phyloP scores from a whole-genome alignment of 2,888 invertebrate genomes.

The Torymus tubicola region DNA sequence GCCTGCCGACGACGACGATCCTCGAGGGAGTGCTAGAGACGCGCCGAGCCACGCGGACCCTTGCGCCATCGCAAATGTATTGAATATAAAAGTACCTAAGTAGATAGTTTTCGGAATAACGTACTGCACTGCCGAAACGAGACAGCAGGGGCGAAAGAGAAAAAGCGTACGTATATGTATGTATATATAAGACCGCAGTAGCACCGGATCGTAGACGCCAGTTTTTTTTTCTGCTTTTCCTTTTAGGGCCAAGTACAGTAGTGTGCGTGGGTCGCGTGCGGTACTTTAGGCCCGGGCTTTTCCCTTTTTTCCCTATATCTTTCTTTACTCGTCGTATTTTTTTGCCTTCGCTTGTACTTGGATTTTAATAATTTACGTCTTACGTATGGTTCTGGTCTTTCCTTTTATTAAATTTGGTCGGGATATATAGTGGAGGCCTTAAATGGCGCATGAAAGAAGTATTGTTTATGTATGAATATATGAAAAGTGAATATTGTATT shows the following conservation, averaged over 20 bases:
- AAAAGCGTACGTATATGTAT: neutral
- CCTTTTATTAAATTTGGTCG: slow-evolving; percentile 23
- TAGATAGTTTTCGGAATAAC: slow-evolving; percentile 73
- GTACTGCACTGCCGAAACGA: slow-evolving; percentile 61
- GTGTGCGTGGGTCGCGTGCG: too few species aligned
- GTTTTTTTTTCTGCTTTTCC: slow-evolving; percentile 9
- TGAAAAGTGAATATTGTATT: too few species aligned
- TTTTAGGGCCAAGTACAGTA: too few species aligned
- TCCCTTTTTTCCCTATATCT: slow-evolving; percentile 15
- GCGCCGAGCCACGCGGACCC: slow-evolving; percentile 50
- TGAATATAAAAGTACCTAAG: slow-evolving; percentile 75
- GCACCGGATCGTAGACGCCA: neutral
- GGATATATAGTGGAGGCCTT: slow-evolving; percentile 40
- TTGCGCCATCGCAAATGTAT: slow-evolving; percentile 70
- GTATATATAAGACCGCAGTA: neutral
- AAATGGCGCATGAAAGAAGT: slow-evolving; percentile 45
- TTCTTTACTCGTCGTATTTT: slow-evolving; percentile 30
- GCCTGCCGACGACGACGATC: slow-evolving; percentile 43
- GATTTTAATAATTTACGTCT: slow-evolving; percentile 46
- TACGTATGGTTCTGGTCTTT: neutral
- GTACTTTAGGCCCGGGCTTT: too few species aligned
- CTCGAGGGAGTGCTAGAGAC: slow-evolving; percentile 71
- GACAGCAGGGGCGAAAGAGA: neutral
- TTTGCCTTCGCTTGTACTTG: slow-evolving; percentile 34
- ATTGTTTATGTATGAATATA: too few species aligned